Evolutionary conservation across 2,888 invertebrate species (phyloP).

Genomic region (Trichacis sp.): DNA sequence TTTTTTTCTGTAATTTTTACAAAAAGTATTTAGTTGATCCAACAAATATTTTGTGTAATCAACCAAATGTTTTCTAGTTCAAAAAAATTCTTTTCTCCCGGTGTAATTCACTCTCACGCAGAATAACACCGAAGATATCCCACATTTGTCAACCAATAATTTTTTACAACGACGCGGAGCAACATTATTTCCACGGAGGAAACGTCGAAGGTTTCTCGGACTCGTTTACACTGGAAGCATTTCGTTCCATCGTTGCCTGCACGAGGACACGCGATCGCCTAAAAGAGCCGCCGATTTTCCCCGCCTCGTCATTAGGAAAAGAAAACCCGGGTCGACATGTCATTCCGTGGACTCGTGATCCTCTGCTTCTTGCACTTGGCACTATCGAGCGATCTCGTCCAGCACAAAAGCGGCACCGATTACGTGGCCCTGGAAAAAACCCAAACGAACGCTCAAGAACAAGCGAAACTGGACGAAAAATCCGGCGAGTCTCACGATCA

Average conservation of each 20-base stretch:
- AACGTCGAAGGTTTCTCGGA: slow-evolving; percentile 29
- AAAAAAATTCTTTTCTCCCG: no score
- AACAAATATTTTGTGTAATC: no score
- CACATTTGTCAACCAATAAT: neutral
- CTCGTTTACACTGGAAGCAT: slow-evolving; percentile 38
- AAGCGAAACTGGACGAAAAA: slow-evolving; percentile 34
- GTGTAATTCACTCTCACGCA: no score
- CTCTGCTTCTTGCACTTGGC: neutral
- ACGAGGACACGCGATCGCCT: slow-evolving; percentile 39
- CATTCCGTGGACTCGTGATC: neutral
- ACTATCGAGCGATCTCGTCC: slow-evolving; percentile 25
- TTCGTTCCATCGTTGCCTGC: slow-evolving; percentile 43
- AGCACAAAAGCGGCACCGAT: slow-evolving; percentile 36
- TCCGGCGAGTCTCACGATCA: slow-evolving; percentile 37
- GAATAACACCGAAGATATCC: no score
- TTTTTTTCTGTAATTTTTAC: slow-evolving; percentile 16
- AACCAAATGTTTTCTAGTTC: no score
- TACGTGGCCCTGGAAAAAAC: slow-evolving; percentile 41
- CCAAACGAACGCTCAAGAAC: slow-evolving; percentile 36
- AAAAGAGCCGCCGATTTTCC: slow-evolving; percentile 12
- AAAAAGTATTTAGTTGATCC: no score
- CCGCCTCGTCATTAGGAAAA: slow-evolving; percentile 3
- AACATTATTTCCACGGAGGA: neutral
- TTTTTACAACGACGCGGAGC: neutral
- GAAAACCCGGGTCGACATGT: slow-evolving; percentile 2